phyloP scores from a whole-genome alignment of 2,113 vertebrate genomes.

The Otis tarda region DNA sequence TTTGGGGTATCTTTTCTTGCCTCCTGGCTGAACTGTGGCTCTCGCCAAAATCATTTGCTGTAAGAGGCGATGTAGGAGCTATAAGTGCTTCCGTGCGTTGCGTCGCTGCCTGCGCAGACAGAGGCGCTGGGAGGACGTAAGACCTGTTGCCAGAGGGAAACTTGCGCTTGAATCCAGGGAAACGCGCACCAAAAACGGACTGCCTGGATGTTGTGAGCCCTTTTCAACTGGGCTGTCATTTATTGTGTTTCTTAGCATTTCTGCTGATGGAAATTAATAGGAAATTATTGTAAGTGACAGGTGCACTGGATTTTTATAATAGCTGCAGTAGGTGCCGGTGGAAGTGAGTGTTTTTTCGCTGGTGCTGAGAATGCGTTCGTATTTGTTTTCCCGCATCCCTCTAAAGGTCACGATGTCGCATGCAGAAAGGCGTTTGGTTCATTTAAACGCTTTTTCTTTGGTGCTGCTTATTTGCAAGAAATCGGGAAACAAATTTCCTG shows the following conservation, averaged over 20 bases:
- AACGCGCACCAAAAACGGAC: rapidly evolving
- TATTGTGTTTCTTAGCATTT: not conserved
- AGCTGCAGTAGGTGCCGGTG: not conserved
- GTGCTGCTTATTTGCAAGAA: not conserved
- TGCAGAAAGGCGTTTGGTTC: not conserved
- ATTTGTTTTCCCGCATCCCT: not conserved
- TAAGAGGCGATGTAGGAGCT: not conserved
- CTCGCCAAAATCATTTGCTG: rapidly evolving
- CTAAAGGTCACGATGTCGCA: not conserved
- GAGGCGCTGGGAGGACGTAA: not conserved
- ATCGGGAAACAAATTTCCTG: constrained; percentile 42
- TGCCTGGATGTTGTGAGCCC: not conserved
- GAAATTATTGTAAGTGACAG: not conserved
- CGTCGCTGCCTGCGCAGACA: not conserved
- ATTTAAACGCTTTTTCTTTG: not conserved
- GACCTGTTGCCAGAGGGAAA: not conserved
- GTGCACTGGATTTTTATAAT: not conserved
- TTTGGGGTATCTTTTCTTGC: not conserved
- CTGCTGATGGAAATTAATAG: not conserved
- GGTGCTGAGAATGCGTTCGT: rapidly evolving
- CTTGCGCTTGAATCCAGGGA: not conserved
- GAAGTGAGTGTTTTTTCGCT: not conserved
- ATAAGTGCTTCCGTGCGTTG: rapidly evolving
- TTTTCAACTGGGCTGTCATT: not conserved
- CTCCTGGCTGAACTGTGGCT: not conserved